phyloP scores from a whole-genome alignment of 2,797 vertebrate species.

The Scomberomorus guttatus region DNA sequence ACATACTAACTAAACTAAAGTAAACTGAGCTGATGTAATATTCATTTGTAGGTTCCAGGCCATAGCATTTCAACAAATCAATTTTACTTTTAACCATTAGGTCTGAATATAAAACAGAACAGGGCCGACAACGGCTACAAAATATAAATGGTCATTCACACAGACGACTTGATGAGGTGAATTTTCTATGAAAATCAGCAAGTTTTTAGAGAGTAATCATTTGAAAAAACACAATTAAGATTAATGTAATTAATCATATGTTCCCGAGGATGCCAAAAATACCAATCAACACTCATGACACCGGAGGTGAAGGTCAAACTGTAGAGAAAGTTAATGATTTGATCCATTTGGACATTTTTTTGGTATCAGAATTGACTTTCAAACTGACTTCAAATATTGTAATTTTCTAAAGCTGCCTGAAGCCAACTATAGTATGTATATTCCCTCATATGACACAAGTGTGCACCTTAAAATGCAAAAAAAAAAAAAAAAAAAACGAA shows the following conservation, averaged over 20 bases:
- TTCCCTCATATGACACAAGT: background rate
- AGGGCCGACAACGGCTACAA: too few species aligned
- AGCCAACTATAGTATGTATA: background rate
- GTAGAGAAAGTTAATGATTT: background rate
- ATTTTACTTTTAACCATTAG: constrained; percentile 8
- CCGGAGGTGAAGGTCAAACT: background rate
- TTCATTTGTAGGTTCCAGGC: constrained; percentile 13
- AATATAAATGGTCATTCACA: background rate
- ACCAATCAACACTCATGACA: background rate
- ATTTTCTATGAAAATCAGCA: background rate
- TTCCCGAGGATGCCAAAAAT: background rate
- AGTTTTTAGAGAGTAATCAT: background rate
- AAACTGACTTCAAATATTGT: background rate
- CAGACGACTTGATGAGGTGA: background rate
- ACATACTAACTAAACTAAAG: constrained; percentile 28
- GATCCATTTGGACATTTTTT: background rate
- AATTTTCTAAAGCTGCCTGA: background rate
- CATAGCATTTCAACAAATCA: background rate
- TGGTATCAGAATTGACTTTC: background rate
- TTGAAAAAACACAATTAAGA: constrained; percentile 1
- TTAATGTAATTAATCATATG: background rate
- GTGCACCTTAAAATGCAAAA: background rate
- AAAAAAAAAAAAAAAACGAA: background rate
- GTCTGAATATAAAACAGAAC: constrained; percentile 10
- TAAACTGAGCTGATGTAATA: constrained; percentile 12